Evolutionary conservation across 2,113 vertebrate genomes (phyloP), one percentile per base, ranked within the genome.

Genomic region (Calypte anna): DNA sequence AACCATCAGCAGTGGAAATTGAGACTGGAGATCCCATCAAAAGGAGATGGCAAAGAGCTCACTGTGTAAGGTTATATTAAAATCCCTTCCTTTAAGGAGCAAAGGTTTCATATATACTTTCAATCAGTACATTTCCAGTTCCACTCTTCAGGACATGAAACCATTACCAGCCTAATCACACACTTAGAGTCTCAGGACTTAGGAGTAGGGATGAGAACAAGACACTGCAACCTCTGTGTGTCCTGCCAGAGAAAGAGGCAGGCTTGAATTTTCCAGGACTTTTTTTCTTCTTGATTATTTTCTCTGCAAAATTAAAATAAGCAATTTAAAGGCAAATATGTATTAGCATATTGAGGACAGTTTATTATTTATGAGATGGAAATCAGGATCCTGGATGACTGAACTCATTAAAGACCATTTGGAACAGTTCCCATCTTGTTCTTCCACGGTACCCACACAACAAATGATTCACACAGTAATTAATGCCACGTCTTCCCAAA

Each of bases 341-440:
- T 96, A 97, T 97, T 96, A 95, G 86, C 96, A 95, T 94, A 97
- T 54, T 93, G 94, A 96, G 82, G 84, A 86, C 36, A 83, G 82
- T 91, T 97, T 96, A 96, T 98, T 97, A 98, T 97, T 98, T 98
- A 97, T 97, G 97, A 97, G 97, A 97, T 97, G 94, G 96, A 97
- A 98, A 98, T 97, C 91, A 93, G 82, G 68, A 96, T 96, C 90
- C 77, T 93, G 86, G 88, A 96, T 96, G 97, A 97, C 93, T 96
- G 95, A 97, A 96, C 74, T 95, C 95, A 97, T 94, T 96, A 95
- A 91, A 92, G 82, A 90, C 90, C 88, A 87, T 72, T 92, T 88
- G 95, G 96, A 96, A 89, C 57, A 93, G 95, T 90, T 91, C 80
- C 86, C 92, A 94, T 94, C 89, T 95, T 96, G 90, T 95, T 97